These are phyloP conservation scores for Listronotus oregonensis DNA, from an alignment of 1,140 invertebrate species.

Conservation along the genomic window DNA sequence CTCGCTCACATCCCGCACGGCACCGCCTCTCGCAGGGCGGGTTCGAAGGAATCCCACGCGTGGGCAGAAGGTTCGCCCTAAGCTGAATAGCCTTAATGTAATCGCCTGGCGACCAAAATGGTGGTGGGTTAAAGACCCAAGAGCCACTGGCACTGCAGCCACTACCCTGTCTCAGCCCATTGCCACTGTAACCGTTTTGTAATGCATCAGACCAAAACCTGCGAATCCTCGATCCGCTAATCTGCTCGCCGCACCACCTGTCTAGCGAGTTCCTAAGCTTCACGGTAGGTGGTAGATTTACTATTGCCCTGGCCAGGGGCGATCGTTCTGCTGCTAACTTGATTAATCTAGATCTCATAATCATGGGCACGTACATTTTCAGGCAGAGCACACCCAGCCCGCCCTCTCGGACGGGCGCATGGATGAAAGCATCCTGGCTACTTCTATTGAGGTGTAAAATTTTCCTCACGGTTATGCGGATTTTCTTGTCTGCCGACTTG, in stretches of 20 bases:
- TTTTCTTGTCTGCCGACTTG: conserved; percentile 29
- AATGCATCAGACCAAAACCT: no score
- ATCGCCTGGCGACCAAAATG: conserved; percentile 18
- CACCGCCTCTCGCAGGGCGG: background rate
- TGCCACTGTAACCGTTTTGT: background rate
- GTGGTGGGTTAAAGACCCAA: background rate
- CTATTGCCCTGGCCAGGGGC: no score
- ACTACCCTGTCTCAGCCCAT: no score
- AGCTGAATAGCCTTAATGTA: conserved; percentile 28
- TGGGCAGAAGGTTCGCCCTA: conserved; percentile 17
- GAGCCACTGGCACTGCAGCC: background rate
- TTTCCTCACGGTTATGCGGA: conserved; percentile 14
- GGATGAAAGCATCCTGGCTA: conserved; percentile 13
- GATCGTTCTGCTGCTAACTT: no score
- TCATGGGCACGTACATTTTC: background rate
- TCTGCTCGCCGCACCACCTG: no score
- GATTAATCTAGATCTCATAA: no score
- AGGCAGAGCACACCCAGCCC: conserved; percentile 15
- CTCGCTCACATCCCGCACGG: conserved; percentile 19
- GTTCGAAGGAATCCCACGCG: conserved; percentile 5
- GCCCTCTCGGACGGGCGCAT: conserved; percentile 21
- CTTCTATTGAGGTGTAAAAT: conserved; percentile 28
- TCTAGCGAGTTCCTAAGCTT: no score
- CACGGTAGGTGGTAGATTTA: no score
- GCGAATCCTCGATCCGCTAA: no score